Percentiles rank a stretch among this genome's conserved stretches.
Evolutionary conservation across 2,797 vertebrate genomes (phyloP).

Genomic region (Acanthurus tractus): DNA sequence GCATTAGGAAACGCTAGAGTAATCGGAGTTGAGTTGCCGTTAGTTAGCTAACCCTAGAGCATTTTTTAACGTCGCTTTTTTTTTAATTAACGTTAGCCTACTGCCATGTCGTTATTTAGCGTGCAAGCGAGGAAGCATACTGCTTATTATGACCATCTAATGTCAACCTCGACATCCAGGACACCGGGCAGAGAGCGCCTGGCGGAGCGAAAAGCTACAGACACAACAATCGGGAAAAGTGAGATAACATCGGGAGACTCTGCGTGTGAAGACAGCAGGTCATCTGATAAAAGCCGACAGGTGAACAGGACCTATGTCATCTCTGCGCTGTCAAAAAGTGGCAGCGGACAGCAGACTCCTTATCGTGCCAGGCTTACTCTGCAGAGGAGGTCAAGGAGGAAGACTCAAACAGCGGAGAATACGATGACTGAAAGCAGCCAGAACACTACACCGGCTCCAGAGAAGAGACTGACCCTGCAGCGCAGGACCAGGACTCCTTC

Average conservation of each 20-base stretch:
- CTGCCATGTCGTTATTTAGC: conserved; percentile 78
- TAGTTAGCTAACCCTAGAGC: background rate
- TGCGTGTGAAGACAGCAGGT: conserved; percentile 50
- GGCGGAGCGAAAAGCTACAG: conserved; percentile 37
- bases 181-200: conserved; percentile 44
- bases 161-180: conserved; percentile 54
- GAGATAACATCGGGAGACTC: conserved; percentile 44
- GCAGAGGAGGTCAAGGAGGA: conserved; percentile 86
- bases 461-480: conserved; percentile 83
- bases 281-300: conserved; percentile 73
- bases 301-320: conserved; percentile 89
- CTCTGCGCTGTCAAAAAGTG: conserved; percentile 80
- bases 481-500: conserved; percentile 79
- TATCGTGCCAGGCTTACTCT: conserved; percentile 80
- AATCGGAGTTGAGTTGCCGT: background rate
- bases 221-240: conserved; percentile 9
- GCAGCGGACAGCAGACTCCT: conserved; percentile 51
- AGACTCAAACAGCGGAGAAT: conserved; percentile 63
- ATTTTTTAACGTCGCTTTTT: background rate
- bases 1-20: background rate
- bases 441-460: conserved; percentile 58
- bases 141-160: conserved; percentile 73
- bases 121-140: conserved; percentile 76
- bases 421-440: conserved; percentile 58
- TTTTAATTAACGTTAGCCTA: conserved; percentile 7